Percentiles rank a stretch among this genome's conserved stretches.
Evolutionary conservation across 2,113 vertebrate genomes (phyloP).

Genomic region (Crotophaga sulcirostris): DNA sequence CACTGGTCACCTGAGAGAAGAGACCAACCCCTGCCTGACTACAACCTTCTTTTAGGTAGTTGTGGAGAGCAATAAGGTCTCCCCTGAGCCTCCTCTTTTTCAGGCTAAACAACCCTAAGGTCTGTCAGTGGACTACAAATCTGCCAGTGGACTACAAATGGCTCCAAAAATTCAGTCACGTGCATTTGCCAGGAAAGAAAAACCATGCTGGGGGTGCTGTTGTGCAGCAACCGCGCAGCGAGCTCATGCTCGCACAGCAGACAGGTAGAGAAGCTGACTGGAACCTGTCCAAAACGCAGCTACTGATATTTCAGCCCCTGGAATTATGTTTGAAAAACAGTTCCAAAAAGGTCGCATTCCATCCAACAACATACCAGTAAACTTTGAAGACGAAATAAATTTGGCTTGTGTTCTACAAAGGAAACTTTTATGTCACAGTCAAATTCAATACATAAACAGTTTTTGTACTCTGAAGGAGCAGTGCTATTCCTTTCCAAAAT

Average conservation of each 20-base stretch:
- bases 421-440: background rate
- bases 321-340: background rate
- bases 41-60: too few relatives aligned
- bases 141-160: background rate
- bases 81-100: too few relatives aligned
- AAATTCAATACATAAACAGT: background rate
- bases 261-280: constrained; percentile 10
- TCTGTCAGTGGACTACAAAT: background rate
- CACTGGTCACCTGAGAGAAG: too few relatives aligned
- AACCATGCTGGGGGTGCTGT: background rate
- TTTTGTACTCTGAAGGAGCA: background rate
- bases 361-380: background rate
- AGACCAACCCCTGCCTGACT: too few relatives aligned
- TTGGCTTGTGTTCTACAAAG: background rate
- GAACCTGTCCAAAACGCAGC: background rate
- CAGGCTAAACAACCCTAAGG: too few relatives aligned
- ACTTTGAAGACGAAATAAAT: background rate
- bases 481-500: background rate
- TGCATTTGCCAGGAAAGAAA: background rate
- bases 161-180: background rate
- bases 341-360: background rate
- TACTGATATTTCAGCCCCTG: background rate
- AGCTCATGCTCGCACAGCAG: background rate
- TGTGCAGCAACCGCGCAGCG: background rate
- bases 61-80: too few relatives aligned